Percentiles rank a stretch among this genome's conserved stretches.
Evolutionary conservation across 1,140 invertebrate genomes (phyloP).

Genomic region (Pemphigus obesinymphae): DNA sequence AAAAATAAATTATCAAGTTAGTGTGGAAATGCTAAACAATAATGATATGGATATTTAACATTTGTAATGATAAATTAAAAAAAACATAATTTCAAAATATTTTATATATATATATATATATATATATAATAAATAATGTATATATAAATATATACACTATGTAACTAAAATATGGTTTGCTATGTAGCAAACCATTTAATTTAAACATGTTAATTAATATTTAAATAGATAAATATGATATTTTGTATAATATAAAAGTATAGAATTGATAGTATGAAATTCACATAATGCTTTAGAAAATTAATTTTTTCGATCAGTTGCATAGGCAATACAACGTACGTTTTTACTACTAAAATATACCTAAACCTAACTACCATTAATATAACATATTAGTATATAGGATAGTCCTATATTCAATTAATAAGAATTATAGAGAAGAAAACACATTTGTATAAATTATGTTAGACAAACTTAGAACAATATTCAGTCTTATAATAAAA

Average conservation of each 20-base stretch:
- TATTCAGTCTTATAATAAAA: constrained; percentile 42
- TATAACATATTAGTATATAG: constrained; percentile 10
- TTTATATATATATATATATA: neutral
- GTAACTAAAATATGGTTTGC: neutral
- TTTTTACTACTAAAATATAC: constrained; percentile 7
- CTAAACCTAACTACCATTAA: constrained; percentile 9
- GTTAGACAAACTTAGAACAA: constrained; percentile 38
- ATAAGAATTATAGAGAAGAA: neutral
- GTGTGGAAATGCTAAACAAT: neutral
- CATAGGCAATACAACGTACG: constrained; percentile 1
- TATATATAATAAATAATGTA: neutral
- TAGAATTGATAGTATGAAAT: neutral
- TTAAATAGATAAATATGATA: neutral
- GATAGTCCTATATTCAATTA: neutral
- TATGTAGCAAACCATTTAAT: neutral
- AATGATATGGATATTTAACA: neutral
- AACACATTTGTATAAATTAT: constrained; percentile 11
- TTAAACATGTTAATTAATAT: neutral
- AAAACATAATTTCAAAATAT: neutral
- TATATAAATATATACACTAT: neutral
- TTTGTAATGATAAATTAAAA: neutral
- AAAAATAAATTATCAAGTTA: neutral
- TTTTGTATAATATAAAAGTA: neutral
- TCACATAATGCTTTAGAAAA: neutral
- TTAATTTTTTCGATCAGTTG: neutral